phyloP scores from a whole-genome alignment of 2,888 invertebrate genomes.

The Heliconius sara region DNA sequence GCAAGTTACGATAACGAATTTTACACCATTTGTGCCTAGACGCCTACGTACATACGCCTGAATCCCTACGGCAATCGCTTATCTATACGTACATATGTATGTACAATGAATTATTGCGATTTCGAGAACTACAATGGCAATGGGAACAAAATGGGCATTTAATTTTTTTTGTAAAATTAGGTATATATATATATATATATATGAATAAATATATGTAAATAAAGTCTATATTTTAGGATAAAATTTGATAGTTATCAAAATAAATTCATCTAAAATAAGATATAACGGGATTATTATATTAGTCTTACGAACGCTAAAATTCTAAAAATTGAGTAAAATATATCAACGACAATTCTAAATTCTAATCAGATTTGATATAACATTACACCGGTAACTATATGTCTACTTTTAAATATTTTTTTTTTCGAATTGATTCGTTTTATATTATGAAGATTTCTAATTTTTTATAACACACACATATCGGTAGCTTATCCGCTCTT shows the following conservation, averaged over 20 bases:
- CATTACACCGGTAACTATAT: constrained; percentile 48
- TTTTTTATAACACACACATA: constrained; percentile 21
- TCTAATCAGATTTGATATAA: constrained; percentile 59
- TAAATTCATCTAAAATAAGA: constrained; percentile 75
- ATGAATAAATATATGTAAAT: constrained; percentile 38
- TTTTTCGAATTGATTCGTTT: constrained; percentile 31
- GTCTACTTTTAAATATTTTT: constrained; percentile 35
- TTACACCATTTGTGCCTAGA: constrained; percentile 22
- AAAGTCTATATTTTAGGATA: constrained; percentile 56
- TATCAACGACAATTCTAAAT: constrained; percentile 74
- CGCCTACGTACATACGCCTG: constrained; percentile 31
- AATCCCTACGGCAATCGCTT: constrained; percentile 30
- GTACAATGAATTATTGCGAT: constrained; percentile 11
- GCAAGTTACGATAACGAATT: constrained; percentile 18
- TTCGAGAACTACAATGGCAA: constrained; percentile 24
- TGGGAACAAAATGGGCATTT: constrained; percentile 29
- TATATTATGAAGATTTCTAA: constrained; percentile 28
- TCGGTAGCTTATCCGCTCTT: neutral
- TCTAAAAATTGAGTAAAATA: constrained; percentile 70
- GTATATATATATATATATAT: constrained; percentile 30
- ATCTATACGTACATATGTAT: constrained; percentile 18
- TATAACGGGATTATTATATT: constrained; percentile 52
- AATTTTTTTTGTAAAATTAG: constrained; percentile 34
- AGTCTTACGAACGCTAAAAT: constrained; percentile 52
- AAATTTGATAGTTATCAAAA: constrained; percentile 75